phyloP scores from a whole-genome alignment of 2,113 vertebrate species.

The Lepus timidus region DNA sequence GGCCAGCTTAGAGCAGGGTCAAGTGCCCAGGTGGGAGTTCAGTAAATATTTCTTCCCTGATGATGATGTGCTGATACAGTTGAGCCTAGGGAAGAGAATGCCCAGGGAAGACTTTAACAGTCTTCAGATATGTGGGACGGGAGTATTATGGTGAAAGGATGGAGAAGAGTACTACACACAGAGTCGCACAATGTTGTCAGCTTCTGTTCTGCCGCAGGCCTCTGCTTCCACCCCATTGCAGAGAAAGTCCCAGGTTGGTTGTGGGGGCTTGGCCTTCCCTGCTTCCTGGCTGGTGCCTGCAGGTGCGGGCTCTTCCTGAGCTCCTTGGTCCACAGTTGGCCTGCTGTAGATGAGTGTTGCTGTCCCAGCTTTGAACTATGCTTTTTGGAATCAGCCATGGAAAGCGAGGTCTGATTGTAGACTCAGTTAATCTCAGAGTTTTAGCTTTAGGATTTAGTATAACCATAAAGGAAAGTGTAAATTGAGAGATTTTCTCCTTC shows the following conservation, averaged over 20 bases:
- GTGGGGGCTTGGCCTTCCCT: constrained; percentile 19
- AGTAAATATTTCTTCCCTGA: neutral
- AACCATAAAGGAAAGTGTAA: neutral
- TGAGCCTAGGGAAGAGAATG: constrained; percentile 17
- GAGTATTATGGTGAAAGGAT: neutral
- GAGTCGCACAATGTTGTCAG: neutral
- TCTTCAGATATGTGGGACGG: constrained; percentile 11
- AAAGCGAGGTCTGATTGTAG: neutral
- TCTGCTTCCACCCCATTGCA: neutral
- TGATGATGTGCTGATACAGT: neutral
- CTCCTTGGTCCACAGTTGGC: neutral
- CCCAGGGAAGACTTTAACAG: neutral
- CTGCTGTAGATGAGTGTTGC: neutral
- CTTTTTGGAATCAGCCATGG: neutral
- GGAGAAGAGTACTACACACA: neutral
- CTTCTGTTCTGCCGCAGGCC: neutral
- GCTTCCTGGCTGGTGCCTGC: neutral
- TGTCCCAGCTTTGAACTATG: neutral
- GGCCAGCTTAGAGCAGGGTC: neutral
- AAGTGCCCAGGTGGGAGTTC: neutral
- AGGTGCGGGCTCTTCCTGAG: neutral
- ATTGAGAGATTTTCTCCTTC: neutral
- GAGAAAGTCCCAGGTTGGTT: neutral
- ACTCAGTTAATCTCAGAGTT: neutral
- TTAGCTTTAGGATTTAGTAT: neutral